Base-by-base conservation (phyloP, 2,888 invertebrate genomes). In the Synergus umbraculus region DNA sequence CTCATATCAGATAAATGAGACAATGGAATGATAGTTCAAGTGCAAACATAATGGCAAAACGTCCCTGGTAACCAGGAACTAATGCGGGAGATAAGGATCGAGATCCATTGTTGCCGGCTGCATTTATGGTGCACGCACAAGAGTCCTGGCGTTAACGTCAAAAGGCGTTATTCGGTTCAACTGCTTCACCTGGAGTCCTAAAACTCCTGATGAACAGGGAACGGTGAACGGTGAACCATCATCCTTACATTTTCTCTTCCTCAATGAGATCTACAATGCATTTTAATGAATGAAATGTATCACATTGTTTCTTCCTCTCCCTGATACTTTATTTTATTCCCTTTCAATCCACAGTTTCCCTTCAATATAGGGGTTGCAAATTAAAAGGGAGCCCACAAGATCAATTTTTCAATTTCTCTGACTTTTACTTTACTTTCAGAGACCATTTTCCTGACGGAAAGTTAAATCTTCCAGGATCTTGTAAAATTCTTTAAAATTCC, bases 81-180 rank as follows among this genome's bases (percentile, higher is more conserved):
- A 88, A 90, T 88, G 88, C 87, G 85, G 87, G 85, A 91, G 92
- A 92, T 92, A 89, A 89, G 84, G 86, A 92, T 92, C 91, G 81
- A 77, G 67, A 65, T 49, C 82, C 83, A 90, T 91, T 91, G 90
- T 90, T 83, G 81, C 82, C 82, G 84, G 81, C 82, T 83, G 86
- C 86, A 85, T 87, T 87, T 86, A 87, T 83, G 85, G 86, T 83
- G 85, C 80, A 83, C 84, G 85, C 79, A 79, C 78, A 85, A 87
- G 88, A 86, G 87, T 78, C 79, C 83, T 86, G 88, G 89, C 89
- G 90, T 91, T 89, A 90, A 91, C 89, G 91, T 91, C 91, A 89
- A 90, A 89, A 90, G 86, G 89, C 89, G 90, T 91, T 90, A 88
- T 83, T 84, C 90, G 83, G 79, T 84, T 82, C 81, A 79, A 80